Evolutionary conservation across 2,888 invertebrate species (phyloP), one percentile per base, ranked within the genome.

Genomic region (Periphyllus acericola): DNA sequence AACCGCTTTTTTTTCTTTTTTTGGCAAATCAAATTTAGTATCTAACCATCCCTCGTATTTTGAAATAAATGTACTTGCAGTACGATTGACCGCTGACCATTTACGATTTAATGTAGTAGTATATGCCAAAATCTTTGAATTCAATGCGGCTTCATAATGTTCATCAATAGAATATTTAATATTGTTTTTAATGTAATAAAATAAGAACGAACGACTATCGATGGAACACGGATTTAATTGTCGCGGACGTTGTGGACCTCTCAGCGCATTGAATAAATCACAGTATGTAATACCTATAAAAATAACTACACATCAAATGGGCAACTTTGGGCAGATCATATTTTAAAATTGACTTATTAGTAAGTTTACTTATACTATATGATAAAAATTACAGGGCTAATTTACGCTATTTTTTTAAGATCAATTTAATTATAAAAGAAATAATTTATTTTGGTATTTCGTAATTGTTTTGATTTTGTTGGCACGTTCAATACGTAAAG

Each of bases 1-100:
- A 60, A 60, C 19, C 29, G 17, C 8, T 34, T 60, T 60, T 25
- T 55, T 55, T 60, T 60, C 34, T 8, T 79, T 79, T 79, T 60
- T 55, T 29, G 79, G 79, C 60, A 60, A 79, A 60, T 60, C n/a
- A 79, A 79, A 79, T 79, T 79, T 52, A 55, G 34, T 79, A 79
- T 79, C 36, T 66, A 79, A 60, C 60, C 60, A 79, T 36, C 34
- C 60, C 79, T 79, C 36, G n/a, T 79, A 29, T 60, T 79, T 79
- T 5, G 55, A 78, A 78, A 78, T 78, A 55, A 52, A 78, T 78
- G 34, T 78, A 78, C 11, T 78, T 78, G 21, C 34, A 55, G 78
- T 78, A 55, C 78, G 55, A 60, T 79, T 79, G 3, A 79, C 79
- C 1, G 60, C 79, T 34, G 6, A 55, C 60, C 55, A 79, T 34